Conservation (phyloP, 1,140 invertebrate species). For the Planococcus citri region DNA sequence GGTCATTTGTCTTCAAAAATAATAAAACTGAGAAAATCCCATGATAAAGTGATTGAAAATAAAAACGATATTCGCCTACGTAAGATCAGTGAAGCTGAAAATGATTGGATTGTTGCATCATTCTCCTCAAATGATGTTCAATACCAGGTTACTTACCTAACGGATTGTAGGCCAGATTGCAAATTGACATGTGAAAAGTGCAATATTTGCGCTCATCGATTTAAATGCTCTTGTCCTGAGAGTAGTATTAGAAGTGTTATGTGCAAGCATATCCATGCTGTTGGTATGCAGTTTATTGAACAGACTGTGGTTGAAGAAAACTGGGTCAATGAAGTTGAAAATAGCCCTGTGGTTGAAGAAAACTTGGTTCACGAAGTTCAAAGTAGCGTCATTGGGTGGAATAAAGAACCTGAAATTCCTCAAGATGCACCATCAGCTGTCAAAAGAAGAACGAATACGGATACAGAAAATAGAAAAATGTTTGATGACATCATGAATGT, state of each 20-base stretch:
- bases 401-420: no score
- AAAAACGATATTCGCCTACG: background rate
- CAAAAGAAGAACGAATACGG: no score
- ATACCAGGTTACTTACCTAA: background rate
- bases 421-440: no score
- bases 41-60: background rate
- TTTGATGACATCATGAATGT: no score
- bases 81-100: background rate
- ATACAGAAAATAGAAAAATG: no score
- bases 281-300: no score
- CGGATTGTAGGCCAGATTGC: background rate
- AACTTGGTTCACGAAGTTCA: no score
- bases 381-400: no score
- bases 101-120: background rate
- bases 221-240: conserved; percentile 1
- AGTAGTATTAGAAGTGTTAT: background rate
- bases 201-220: conserved; percentile 10
- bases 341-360: no score
- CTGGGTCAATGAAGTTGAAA: no score
- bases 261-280: conserved; percentile 19
- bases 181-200: background rate
- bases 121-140: background rate
- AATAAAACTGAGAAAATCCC: background rate
- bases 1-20: background rate
- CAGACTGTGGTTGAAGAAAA: no score